Percentiles rank a stretch among this genome's conserved stretches.
Evolutionary conservation across 2,113 vertebrate genomes (phyloP).

Genomic region (Rhizomys pruinosus): DNA sequence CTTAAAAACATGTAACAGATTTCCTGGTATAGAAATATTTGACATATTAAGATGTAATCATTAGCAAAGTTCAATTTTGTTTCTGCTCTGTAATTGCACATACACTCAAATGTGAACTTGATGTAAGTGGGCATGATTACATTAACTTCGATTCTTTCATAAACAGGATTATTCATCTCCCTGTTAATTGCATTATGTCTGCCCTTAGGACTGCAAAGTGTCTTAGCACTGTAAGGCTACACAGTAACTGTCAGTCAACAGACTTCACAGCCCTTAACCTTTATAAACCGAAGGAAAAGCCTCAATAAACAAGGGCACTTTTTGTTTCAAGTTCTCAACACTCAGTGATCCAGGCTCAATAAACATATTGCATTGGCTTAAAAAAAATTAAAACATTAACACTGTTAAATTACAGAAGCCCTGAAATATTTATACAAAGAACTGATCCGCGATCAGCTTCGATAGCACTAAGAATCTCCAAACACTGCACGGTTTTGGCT

Average conservation of each 20-base stretch:
- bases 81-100: slow-evolving; percentile 54
- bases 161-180: slow-evolving; percentile 67
- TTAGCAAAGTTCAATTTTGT: slow-evolving; percentile 49
- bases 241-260: slow-evolving; percentile 19
- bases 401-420: slow-evolving; percentile 40
- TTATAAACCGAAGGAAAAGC: slow-evolving; percentile 54
- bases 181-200: background rate
- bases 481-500: slow-evolving; percentile 3
- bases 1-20: background rate
- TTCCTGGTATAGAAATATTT: background rate
- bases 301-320: slow-evolving; percentile 22
- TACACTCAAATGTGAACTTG: slow-evolving; percentile 50
- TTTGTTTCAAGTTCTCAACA: slow-evolving; percentile 60
- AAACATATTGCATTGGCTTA: slow-evolving; percentile 25
- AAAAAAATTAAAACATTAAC: background rate
- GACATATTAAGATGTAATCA: slow-evolving; percentile 51
- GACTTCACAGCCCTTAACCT: slow-evolving; percentile 48
- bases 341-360: background rate
- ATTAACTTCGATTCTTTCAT: slow-evolving; percentile 42
- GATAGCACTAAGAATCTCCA: background rate
- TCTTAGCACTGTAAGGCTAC: background rate
- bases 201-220: slow-evolving; percentile 53
- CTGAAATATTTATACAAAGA: background rate
- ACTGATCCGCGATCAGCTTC: background rate
- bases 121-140: slow-evolving; percentile 8